phyloP scores from a whole-genome alignment of 2,888 invertebrate genomes.

The Psylliodes chrysocephalus region DNA sequence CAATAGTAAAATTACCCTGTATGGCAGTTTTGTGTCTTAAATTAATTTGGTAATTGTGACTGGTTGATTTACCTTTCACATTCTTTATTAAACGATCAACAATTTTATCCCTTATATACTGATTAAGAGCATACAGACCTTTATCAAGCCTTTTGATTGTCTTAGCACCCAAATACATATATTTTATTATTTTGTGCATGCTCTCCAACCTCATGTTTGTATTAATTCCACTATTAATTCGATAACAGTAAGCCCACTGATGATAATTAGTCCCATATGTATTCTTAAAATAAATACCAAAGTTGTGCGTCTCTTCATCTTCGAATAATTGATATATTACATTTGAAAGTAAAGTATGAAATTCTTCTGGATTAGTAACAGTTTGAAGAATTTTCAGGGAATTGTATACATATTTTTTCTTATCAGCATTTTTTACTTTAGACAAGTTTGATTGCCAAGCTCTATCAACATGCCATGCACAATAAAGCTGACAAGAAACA shows the following conservation, averaged over 20 bases:
- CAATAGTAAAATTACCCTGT: too few relatives aligned
- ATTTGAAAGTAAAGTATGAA: slow-evolving; percentile 23
- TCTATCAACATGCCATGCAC: too few relatives aligned
- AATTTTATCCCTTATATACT: slow-evolving; percentile 47
- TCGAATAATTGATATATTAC: slow-evolving; percentile 16
- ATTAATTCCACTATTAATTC: too few relatives aligned
- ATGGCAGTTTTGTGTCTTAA: background rate
- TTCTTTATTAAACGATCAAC: slow-evolving; percentile 42
- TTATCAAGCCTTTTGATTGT: slow-evolving; percentile 46
- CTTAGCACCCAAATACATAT: slow-evolving; percentile 47
- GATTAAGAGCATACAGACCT: slow-evolving; percentile 42
- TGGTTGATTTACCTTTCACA: too few relatives aligned
- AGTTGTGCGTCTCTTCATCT: slow-evolving; percentile 35
- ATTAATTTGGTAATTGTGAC: slow-evolving; percentile 33
- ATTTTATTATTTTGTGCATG: too few relatives aligned
- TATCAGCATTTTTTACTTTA: slow-evolving; percentile 19
- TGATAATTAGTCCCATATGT: slow-evolving; percentile 28
- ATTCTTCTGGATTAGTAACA: slow-evolving; percentile 29
- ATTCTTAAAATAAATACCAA: slow-evolving; percentile 37
- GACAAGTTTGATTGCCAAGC: slow-evolving; percentile 23
- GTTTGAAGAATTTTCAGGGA: slow-evolving; percentile 25
- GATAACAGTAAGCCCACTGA: slow-evolving; percentile 43
- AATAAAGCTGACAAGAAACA: slow-evolving; percentile 21
- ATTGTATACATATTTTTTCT: slow-evolving; percentile 19
- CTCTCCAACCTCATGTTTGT: too few relatives aligned